Evolutionary conservation across 2,113 vertebrate species (phyloP).

Genomic region (Rhineura floridana): DNA sequence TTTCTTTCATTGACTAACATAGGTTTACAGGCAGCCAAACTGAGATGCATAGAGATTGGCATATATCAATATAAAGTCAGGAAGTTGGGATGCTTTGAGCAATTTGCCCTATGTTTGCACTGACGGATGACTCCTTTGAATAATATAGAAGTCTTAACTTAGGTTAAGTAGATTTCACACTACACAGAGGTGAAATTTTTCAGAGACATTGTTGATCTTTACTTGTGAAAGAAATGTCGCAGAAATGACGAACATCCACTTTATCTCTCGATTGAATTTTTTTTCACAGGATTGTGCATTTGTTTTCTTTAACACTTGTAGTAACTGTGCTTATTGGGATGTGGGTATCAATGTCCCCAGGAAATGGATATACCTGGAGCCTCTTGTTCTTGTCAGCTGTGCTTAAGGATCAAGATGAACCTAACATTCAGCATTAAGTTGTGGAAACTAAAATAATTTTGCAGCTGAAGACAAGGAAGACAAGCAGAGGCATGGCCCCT

Average conservation of each 20-base stretch:
- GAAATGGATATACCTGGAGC: background rate
- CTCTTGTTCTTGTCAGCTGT: background rate
- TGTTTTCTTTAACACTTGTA: background rate
- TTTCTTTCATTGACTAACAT: background rate
- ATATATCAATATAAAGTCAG: background rate
- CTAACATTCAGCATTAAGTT: background rate
- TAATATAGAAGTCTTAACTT: background rate
- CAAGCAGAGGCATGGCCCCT: background rate
- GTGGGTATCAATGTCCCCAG: background rate
- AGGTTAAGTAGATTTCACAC: background rate
- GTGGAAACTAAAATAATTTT: background rate
- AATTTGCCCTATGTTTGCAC: background rate
- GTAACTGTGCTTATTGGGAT: background rate
- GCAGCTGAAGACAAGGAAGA: background rate
- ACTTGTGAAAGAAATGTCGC: rapidly evolving
- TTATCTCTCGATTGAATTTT: rapidly evolving
- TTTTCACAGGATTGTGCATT: rapidly evolving
- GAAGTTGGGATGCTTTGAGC: background rate
- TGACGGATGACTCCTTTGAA: background rate
- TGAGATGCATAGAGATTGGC: background rate
- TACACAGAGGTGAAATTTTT: background rate
- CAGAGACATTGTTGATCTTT: background rate
- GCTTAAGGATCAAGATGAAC: background rate
- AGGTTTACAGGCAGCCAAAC: background rate
- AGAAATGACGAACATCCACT: background rate